These are phyloP conservation scores for Riptortus pedestris DNA, from an alignment of 1,140 invertebrate genomes.

Conservation along the genomic window DNA sequence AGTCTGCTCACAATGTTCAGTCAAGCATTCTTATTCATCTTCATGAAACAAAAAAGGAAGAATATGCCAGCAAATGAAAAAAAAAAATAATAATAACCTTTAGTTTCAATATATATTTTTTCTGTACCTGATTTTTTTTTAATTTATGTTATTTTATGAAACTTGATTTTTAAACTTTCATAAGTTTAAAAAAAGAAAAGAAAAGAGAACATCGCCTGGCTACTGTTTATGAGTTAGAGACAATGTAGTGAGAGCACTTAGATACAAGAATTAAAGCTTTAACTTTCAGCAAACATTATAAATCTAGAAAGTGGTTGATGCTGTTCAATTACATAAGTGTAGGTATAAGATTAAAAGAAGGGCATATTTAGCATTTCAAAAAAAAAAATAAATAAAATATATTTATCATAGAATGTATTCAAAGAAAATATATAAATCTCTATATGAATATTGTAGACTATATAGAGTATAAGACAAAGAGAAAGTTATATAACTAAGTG, in stretches of 20 bases:
- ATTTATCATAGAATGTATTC: slow-evolving; percentile 1
- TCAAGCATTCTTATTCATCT: too few relatives aligned
- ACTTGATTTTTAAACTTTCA: too few relatives aligned
- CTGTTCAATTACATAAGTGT: slow-evolving; percentile 2
- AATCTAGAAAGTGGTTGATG: not conserved
- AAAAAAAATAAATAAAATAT: not conserved
- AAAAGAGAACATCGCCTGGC: not conserved
- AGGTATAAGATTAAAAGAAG: not conserved
- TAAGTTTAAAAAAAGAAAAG: not conserved
- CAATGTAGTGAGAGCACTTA: slow-evolving; percentile 23
- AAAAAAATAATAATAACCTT: too few relatives aligned
- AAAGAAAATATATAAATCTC: not conserved
- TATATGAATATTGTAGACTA: not conserved
- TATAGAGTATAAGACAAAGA: not conserved
- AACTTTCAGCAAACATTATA: slow-evolving; percentile 5
- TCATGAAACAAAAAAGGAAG: too few relatives aligned
- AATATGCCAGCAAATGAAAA: too few relatives aligned
- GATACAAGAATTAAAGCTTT: slow-evolving; percentile 9
- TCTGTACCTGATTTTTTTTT: too few relatives aligned
- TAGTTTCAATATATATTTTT: too few relatives aligned
- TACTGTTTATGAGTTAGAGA: slow-evolving; percentile 12
- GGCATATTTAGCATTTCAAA: not conserved
- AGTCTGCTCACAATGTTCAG: too few relatives aligned
- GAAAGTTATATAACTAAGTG: slow-evolving; percentile 14
- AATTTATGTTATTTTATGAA: too few relatives aligned